phyloP scores from a whole-genome alignment of 2,888 invertebrate species.

The Trimorus sp. region DNA sequence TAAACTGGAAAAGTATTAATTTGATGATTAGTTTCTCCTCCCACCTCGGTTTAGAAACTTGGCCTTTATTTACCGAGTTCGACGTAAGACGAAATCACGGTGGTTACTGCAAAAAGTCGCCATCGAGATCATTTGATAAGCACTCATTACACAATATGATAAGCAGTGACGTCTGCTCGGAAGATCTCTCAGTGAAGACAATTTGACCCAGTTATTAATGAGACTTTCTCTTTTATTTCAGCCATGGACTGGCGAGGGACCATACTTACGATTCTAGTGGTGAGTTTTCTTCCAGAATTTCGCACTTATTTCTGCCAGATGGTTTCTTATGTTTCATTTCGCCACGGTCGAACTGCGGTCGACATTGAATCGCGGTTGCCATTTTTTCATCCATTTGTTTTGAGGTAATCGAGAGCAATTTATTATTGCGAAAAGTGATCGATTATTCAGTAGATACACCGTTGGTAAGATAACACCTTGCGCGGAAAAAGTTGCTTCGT shows the following conservation, averaged over 20 bases:
- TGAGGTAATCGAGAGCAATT: conserved; percentile 43
- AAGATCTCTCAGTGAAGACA: conserved; percentile 65
- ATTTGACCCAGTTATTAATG: conserved; percentile 78
- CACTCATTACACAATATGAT: conserved; percentile 43
- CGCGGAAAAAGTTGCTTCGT: not conserved
- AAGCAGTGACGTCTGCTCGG: conserved; percentile 35
- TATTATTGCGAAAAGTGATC: conserved; percentile 33
- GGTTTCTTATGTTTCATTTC: conserved; percentile 51
- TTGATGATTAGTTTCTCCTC: conserved; percentile 21
- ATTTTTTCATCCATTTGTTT: conserved; percentile 42
- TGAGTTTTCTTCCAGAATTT: conserved; percentile 68
- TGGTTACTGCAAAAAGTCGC: conserved; percentile 17
- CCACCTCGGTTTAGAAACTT: not conserved
- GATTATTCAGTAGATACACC: conserved; percentile 13
- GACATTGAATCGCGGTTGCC: conserved; percentile 60
- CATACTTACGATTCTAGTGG: conserved; percentile 75
- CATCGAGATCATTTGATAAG: conserved; percentile 32
- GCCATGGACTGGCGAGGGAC: conserved; percentile 79
- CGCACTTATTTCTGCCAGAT: conserved; percentile 33
- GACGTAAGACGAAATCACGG: conserved; percentile 8
- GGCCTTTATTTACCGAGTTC: conserved; percentile 5
- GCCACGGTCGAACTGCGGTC: conserved; percentile 54
- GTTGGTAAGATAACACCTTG: not conserved
- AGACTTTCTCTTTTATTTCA: conserved; percentile 80
- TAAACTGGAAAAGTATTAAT: too few species aligned